phyloP scores from a whole-genome alignment of 2,888 invertebrate species.

The Aphodius sticticus region DNA sequence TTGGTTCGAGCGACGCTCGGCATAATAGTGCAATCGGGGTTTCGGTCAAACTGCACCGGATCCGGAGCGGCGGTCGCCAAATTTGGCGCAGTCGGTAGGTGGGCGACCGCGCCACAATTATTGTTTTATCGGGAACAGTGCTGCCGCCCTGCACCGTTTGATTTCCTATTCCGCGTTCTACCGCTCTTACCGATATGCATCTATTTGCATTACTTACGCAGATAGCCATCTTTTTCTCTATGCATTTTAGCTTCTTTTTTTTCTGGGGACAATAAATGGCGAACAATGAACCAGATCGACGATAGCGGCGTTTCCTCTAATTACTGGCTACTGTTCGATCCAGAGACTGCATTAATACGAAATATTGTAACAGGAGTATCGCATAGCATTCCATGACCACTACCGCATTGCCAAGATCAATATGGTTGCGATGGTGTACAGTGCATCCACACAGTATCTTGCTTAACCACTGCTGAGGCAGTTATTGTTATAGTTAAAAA shows the following conservation, averaged over 20 bases:
- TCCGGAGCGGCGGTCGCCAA: conserved; percentile 21
- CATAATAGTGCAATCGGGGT: conserved; percentile 28
- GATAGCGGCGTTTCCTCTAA: neutral
- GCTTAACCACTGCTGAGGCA: too few relatives aligned
- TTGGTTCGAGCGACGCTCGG: conserved; percentile 29
- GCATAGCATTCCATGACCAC: neutral
- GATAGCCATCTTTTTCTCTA: conserved; percentile 20
- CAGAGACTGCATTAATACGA: neutral
- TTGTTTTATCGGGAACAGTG: conserved; percentile 10
- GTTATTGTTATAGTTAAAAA: too few relatives aligned
- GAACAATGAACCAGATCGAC: neutral
- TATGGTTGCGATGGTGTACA: neutral
- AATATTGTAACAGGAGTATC: neutral
- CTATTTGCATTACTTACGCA: conserved; percentile 8
- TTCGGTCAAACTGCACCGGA: conserved; percentile 40
- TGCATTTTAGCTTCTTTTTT: conserved; percentile 11
- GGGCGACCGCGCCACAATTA: conserved; percentile 12
- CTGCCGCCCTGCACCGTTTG: neutral
- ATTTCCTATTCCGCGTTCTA: conserved; percentile 21
- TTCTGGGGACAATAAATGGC: neutral
- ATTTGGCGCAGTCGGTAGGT: conserved; percentile 10
- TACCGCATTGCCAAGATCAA: neutral
- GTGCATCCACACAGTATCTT: neutral
- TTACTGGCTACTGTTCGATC: neutral
- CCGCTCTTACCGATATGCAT: conserved; percentile 5